phyloP scores from a whole-genome alignment of 2,113 vertebrate genomes.

The Syrrhaptes paradoxus region DNA sequence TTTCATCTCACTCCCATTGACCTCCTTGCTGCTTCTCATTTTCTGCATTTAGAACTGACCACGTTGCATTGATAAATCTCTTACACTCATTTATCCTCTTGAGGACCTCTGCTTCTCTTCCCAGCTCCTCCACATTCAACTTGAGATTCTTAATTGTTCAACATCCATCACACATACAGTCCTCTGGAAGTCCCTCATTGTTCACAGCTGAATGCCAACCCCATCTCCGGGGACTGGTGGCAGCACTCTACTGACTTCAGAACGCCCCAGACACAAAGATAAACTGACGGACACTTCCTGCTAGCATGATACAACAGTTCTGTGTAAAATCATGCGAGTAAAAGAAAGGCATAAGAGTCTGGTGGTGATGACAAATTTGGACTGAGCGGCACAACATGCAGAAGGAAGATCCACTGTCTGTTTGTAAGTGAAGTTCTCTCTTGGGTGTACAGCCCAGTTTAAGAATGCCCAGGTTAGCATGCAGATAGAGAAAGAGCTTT shows the following conservation, averaged over 20 bases:
- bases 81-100: neutral
- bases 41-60: neutral
- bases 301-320: neutral
- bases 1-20: neutral
- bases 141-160: constrained; percentile 26
- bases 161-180: neutral
- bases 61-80: constrained; percentile 23
- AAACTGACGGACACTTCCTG: neutral
- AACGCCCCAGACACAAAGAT: neutral
- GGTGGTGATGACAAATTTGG: neutral
- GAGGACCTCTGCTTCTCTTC: neutral
- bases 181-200: neutral
- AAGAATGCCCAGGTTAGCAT: neutral
- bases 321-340: neutral
- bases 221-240: neutral
- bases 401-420: neutral
- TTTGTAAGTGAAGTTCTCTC: neutral
- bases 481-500: neutral
- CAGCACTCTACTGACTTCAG: neutral
- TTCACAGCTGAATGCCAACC: neutral
- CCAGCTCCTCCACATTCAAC: neutral
- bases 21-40: neutral
- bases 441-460: neutral
- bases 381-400: neutral
- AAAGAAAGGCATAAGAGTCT: neutral